Evolutionary conservation across 2,888 invertebrate genomes (phyloP).

Genomic region (Subacronicta megacephala): DNA sequence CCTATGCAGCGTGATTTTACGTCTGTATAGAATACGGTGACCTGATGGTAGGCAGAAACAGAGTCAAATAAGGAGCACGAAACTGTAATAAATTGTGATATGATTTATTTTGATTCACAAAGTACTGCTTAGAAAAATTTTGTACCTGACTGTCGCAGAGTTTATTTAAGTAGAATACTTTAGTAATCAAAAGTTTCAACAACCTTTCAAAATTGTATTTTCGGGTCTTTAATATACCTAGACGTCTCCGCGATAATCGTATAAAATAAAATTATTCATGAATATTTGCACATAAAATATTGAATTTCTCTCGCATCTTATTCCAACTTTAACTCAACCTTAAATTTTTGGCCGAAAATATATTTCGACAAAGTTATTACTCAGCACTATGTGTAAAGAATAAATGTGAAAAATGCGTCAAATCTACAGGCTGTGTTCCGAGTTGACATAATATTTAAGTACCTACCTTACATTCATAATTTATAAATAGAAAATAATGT

Average conservation of each 20-base stretch:
- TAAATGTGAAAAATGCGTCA: conserved; percentile 16
- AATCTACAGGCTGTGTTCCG: conserved; percentile 23
- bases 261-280: conserved; percentile 29
- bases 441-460: neutral
- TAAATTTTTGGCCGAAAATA: conserved; percentile 31
- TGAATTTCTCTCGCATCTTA: conserved; percentile 32
- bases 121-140: too few relatives aligned
- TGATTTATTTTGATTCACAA: too few relatives aligned
- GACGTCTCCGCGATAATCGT: neutral
- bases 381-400: conserved; percentile 16
- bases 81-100: too few relatives aligned
- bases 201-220: neutral
- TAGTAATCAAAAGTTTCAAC: neutral
- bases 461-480: neutral
- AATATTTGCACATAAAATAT: conserved; percentile 32
- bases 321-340: conserved; percentile 30
- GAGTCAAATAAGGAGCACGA: too few relatives aligned
- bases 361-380: conserved; percentile 37
- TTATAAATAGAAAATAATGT: too few relatives aligned
- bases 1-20: too few relatives aligned
- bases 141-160: neutral
- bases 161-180: neutral
- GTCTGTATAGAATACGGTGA: too few relatives aligned
- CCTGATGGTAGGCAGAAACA: too few relatives aligned
- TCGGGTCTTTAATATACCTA: neutral